Conservation (phyloP, 2,888 invertebrate species). For the Perdita meconis region DNA sequence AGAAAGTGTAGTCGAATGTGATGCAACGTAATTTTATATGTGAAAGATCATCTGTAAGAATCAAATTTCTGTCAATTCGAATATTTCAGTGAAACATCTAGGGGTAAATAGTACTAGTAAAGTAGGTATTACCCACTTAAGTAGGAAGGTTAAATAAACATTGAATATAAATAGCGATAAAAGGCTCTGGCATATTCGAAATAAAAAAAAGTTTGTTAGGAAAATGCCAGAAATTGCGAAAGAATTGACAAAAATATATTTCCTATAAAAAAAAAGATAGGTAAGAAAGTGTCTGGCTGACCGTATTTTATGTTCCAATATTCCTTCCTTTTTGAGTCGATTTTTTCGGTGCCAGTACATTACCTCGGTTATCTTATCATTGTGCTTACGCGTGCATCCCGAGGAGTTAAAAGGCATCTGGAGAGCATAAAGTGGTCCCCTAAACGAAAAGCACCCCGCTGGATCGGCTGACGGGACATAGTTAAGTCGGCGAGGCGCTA, state of each 20-base stretch:
- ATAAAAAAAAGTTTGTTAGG: too few species aligned
- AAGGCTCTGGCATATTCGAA: too few species aligned
- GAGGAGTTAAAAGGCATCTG: slow-evolving; percentile 14
- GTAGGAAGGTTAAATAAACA: too few species aligned
- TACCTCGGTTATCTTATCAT: slow-evolving; percentile 25
- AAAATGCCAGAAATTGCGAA: too few species aligned
- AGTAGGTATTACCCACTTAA: too few species aligned
- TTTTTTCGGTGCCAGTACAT: not conserved
- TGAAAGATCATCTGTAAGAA: not conserved
- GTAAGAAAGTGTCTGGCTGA: too few species aligned
- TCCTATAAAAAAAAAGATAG: too few species aligned
- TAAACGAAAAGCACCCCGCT: slow-evolving; percentile 8
- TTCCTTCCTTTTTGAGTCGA: not conserved
- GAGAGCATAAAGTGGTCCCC: slow-evolving; percentile 43
- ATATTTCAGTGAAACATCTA: not conserved
- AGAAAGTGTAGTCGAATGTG: slow-evolving; percentile 10
- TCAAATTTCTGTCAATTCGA: not conserved
- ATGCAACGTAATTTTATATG: not conserved
- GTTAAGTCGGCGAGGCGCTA: slow-evolving; percentile 63
- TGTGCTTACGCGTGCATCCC: slow-evolving; percentile 12
- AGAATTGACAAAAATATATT: too few species aligned
- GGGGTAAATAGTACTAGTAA: too few species aligned
- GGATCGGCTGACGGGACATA: slow-evolving; percentile 56
- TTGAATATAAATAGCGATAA: too few species aligned
- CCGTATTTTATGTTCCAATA: too few species aligned